Evolutionary conservation across 2,113 vertebrate species (phyloP), one percentile per base, ranked within the genome.

Genomic region (Amia ocellicauda): DNA sequence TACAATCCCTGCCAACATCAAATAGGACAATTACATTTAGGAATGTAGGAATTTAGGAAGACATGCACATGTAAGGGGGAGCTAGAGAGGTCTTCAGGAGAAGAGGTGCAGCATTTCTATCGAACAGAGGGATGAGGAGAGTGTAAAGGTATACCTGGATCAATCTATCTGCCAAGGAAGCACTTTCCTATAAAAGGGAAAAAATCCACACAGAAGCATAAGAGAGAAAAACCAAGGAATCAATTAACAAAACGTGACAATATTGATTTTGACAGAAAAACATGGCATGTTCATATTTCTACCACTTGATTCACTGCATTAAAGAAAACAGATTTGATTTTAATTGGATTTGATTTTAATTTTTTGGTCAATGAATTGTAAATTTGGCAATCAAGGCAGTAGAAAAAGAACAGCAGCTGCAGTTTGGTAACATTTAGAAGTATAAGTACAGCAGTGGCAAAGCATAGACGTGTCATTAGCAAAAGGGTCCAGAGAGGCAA

Each of bases 111-210:
- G 68, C 49, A 64, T 51, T 27, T 56, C 29, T 49, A 62, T 20
- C 31, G 26, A 54, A 64, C 26, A 60, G 43, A 45, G 20, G 31
- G 55, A 59, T 54, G 73, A 68, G 66, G 73, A 72, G 72, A 84
- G 80, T 73, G 73, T 73, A 47, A 83, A 83, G 86, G 82, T 91
- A 94, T 99, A 99, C 97, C 96, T 99, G 97, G 88, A 99, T 98
- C 96, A 99, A 98, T 96, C 97, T 99, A 99, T 99, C 97, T 96
- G 97, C 97, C 96, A 99, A 92, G 91, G 97, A 98, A 95, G 97
- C 97, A 91, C 97, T 99, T 97, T 99, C 97, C 97, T 99, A 99
- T 83, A 95, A 98, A 93, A 93, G 81, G 85, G 84, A 84, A 85
- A 91, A 94, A 90, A 94, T 91, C 81, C 81, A 93, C 87, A 92